phyloP scores from a whole-genome alignment of 1,140 invertebrate species.

The Anoplophora glabripennis region DNA sequence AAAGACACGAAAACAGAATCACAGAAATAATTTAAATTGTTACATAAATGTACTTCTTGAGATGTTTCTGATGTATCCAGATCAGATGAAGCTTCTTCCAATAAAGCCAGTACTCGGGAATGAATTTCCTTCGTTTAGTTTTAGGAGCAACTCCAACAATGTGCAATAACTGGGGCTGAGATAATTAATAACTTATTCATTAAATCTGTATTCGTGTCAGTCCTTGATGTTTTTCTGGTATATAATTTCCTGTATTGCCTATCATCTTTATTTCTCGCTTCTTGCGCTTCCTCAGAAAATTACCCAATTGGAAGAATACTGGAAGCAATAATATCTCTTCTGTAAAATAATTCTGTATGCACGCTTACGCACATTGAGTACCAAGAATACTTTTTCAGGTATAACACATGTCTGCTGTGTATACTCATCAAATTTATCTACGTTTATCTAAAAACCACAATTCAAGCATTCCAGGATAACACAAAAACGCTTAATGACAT shows the following conservation, averaged over 20 bases:
- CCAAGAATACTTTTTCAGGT: slow-evolving; percentile 1
- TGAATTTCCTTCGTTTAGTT: background rate
- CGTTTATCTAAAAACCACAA: too few relatives aligned
- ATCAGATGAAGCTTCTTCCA: too few relatives aligned
- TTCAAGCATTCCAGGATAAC: slow-evolving; percentile 5
- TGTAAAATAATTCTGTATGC: background rate
- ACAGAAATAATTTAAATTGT: too few relatives aligned
- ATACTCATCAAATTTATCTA: slow-evolving; percentile 2
- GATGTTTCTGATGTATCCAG: too few relatives aligned
- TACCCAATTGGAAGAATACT: background rate
- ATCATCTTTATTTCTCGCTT: background rate
- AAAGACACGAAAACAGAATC: too few relatives aligned
- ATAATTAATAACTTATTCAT: background rate
- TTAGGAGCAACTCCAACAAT: background rate
- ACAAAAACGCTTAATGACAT: slow-evolving; percentile 2
- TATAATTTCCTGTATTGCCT: background rate
- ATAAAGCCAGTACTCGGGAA: too few relatives aligned
- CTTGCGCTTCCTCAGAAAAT: background rate
- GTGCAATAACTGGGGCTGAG: slow-evolving; percentile 1
- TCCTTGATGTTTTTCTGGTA: background rate
- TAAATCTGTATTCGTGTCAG: background rate
- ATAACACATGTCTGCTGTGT: background rate
- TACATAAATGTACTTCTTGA: too few relatives aligned
- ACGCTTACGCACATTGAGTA: slow-evolving; percentile 4
- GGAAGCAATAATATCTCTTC: background rate